phyloP scores from a whole-genome alignment of 1,140 invertebrate species.

The Hyles euphorbiae region DNA sequence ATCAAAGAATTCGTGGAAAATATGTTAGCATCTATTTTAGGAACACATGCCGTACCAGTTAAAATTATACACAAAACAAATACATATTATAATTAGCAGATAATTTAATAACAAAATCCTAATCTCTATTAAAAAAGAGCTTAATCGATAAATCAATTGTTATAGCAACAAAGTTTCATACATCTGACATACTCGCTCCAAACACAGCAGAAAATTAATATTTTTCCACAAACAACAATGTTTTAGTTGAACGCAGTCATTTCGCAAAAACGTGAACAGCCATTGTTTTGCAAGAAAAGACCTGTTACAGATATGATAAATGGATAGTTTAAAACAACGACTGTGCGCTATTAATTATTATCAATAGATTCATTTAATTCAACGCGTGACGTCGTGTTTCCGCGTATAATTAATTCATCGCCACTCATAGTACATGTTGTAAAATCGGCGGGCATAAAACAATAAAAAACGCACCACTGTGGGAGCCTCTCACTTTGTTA shows the following conservation, averaged over 20 bases:
- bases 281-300: constrained; percentile 51
- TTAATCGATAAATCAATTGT: too few species aligned
- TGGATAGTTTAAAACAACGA: constrained; percentile 43
- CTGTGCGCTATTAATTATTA: constrained; percentile 52
- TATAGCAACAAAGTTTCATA: not conserved
- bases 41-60: too few species aligned
- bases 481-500: constrained; percentile 48
- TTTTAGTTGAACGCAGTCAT: constrained; percentile 33
- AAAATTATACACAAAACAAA: too few species aligned
- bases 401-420: constrained; percentile 23
- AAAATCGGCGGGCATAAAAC: constrained; percentile 15
- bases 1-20: too few species aligned
- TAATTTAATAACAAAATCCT: too few species aligned
- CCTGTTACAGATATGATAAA: constrained; percentile 46
- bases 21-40: too few species aligned
- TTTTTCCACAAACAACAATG: constrained; percentile 41
- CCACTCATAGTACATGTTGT: constrained; percentile 18
- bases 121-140: too few species aligned
- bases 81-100: too few species aligned
- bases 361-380: constrained; percentile 33
- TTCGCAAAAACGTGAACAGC: constrained; percentile 57
- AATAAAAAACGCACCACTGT: constrained; percentile 22
- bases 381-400: constrained; percentile 25
- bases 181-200: constrained; percentile 12
- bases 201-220: constrained; percentile 19